Percentiles rank a stretch among this genome's conserved stretches.
These are phyloP conservation scores for Ciona savignyi DNA, from an alignment of 23 tunicate species.

Conservation along the genomic window DNA sequence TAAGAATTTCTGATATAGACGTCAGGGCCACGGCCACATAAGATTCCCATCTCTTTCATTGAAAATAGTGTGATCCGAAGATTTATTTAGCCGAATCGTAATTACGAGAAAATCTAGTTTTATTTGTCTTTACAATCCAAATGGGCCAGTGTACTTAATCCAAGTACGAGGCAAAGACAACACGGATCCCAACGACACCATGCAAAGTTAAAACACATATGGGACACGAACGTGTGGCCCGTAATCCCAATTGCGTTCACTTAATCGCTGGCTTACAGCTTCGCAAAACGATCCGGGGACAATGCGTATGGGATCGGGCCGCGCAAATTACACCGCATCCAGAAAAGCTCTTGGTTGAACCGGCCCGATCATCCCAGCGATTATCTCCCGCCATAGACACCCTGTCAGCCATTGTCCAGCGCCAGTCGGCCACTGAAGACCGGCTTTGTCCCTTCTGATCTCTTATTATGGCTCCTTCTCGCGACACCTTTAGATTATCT, in stretches of 20 bases:
- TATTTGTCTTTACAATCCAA: no score
- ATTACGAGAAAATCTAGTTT: no score
- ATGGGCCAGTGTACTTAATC: not conserved
- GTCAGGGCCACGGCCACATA: no score
- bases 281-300: not conserved
- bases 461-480: not conserved
- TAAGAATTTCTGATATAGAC: no score
- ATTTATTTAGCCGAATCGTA: no score
- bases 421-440: not conserved
- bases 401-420: not conserved
- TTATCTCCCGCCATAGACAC: not conserved
- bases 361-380: not conserved
- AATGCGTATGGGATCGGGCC: not conserved
- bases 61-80: no score
- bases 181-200: not conserved
- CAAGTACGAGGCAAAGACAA: not conserved
- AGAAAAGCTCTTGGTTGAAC: not conserved
- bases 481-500: not conserved
- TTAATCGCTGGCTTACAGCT: not conserved
- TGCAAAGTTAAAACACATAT: not conserved
- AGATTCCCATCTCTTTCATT: no score
- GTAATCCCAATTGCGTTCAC: not conserved
- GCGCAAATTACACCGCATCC: not conserved
- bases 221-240: not conserved
- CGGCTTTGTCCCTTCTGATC: not conserved